phyloP scores from a whole-genome alignment of 2,113 vertebrate species.

The Dendrocopos noguchii region DNA sequence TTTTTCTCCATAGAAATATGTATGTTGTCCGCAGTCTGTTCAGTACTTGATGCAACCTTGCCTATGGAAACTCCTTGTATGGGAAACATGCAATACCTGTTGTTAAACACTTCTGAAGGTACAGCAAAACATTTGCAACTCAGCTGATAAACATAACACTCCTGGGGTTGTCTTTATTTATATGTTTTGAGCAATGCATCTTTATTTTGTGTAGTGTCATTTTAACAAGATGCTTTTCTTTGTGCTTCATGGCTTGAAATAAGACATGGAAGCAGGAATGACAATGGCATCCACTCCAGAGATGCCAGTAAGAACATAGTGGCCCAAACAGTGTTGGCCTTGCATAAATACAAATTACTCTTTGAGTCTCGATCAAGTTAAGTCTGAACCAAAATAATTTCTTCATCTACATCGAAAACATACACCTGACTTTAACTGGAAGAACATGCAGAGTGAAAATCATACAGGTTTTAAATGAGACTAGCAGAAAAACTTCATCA shows the following conservation, averaged over 20 bases:
- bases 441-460: background rate
- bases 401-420: background rate
- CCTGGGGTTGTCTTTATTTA: background rate
- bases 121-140: background rate
- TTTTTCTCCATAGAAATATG: background rate
- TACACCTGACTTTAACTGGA: background rate
- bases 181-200: background rate
- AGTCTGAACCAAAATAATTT: background rate
- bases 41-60: background rate
- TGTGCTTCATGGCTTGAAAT: background rate
- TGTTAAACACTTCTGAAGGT: background rate
- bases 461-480: background rate
- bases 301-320: background rate
- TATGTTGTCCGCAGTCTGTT: background rate
- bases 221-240: background rate
- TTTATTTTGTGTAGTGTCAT: background rate
- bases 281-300: background rate
- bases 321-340: background rate
- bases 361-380: background rate
- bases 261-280: background rate
- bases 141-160: background rate
- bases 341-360: background rate
- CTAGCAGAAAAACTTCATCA: background rate
- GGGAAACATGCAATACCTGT: background rate
- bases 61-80: background rate